A percentile compares a stretch with the other conserved stretches of the same genome.
Conservation (phyloP, 1,140 invertebrate species). For the Antheraea pernyi region DNA sequence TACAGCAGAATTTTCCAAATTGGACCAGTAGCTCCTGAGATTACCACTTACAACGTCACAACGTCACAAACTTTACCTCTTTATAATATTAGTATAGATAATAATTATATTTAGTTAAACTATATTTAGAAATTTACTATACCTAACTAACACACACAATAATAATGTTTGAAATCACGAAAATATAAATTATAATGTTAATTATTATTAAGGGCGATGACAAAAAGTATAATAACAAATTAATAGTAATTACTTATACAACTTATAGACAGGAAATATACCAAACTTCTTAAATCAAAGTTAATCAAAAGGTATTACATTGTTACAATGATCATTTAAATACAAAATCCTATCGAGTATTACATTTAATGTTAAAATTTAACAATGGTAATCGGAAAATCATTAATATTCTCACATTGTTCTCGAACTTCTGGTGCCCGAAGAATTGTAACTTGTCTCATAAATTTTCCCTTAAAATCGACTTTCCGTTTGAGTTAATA, state of each 20-base stretch:
- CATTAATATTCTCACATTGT: constrained; percentile 20
- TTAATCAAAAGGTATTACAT: background rate
- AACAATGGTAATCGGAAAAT: constrained; percentile 25
- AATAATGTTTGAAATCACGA: too few relatives aligned
- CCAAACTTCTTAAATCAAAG: background rate
- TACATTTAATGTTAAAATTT: background rate
- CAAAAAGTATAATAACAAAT: background rate
- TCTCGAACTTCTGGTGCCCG: background rate
- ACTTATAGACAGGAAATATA: background rate
- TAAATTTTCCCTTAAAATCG: constrained; percentile 12
- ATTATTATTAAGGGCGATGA: too few relatives aligned
- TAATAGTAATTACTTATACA: background rate
- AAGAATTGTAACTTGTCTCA: constrained; percentile 12
- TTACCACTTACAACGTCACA: too few relatives aligned
- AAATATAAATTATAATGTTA: too few relatives aligned
- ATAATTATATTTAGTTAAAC: too few relatives aligned
- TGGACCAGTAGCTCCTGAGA: too few relatives aligned
- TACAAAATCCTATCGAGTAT: background rate
- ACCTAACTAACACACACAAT: too few relatives aligned
- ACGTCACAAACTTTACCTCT: too few relatives aligned
- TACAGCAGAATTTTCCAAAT: too few relatives aligned
- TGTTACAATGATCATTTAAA: background rate
- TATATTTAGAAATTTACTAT: too few relatives aligned
- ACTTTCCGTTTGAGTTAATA: background rate
- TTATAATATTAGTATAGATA: too few relatives aligned